Evolutionary conservation across 2,888 invertebrate genomes (phyloP), one percentile per base, ranked within the genome.

Genomic region (Heliconius charithonia): DNA sequence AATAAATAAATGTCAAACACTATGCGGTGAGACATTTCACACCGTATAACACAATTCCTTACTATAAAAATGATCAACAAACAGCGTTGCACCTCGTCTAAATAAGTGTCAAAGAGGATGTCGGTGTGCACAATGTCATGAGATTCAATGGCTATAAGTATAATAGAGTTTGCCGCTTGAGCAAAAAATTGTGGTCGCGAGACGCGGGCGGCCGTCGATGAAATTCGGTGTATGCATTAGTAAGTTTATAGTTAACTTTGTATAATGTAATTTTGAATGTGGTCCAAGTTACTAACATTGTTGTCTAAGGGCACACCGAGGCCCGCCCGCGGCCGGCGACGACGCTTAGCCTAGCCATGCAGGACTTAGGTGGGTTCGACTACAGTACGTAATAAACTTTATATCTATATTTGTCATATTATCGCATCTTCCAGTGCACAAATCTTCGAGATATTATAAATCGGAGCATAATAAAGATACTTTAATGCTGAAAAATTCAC

Each of bases 1-100:
- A 95, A 94, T 94, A 95, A 94, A 94, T 94, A 92, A 95, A 93
- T 93, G 93, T 93, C 93, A 92, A 93, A 93, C 93, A 92, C 93
- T 93, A 94, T 93, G 90, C 85, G 94, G 93, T 92, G 94, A 90
- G 92, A 92, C 91, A 91, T 90, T 90, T 88, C 90, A 92, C 94
- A 94, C 93, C 92, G 83, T 89, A 93, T 94, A 95, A 95, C 93
- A 93, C 93, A 94, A 94, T 93, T 89, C 90, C 93, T 94, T 94
- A 93, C 92, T 93, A 93, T 94, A 92, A 93, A 93, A 93, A 94
- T 92, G 89, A 93, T 94, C 90, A 94, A 94, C 94, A 94, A 94
- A 93, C 93, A 94, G 94, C 93, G 90, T 91, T 90, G 92, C 93
- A 92, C 93, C 91, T 91, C 91, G 88, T 85, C 91, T 92, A 92